These are phyloP conservation scores for Agapornis canus DNA, from an alignment of 2,797 vertebrate genomes.

Conservation along the genomic window DNA sequence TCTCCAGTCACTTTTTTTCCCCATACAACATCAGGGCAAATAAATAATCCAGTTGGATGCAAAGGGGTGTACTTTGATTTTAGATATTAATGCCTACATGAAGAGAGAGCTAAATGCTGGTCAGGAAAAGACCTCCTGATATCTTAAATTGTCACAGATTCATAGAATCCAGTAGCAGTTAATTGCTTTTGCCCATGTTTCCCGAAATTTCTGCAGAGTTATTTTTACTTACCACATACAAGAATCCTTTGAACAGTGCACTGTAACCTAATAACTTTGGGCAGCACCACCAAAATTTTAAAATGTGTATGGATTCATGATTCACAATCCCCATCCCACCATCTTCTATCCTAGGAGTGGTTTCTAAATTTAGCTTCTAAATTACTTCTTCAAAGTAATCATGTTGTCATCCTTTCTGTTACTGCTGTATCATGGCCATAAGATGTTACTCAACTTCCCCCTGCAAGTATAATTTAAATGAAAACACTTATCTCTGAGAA, in stretches of 20 bases:
- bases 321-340: not conserved
- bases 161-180: not conserved
- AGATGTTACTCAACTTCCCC: not conserved
- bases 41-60: not conserved
- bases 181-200: not conserved
- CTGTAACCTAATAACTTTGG: not conserved
- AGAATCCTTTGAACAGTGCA: not conserved
- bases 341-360: not conserved
- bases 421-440: not conserved
- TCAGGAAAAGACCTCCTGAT: not conserved
- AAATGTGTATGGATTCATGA: not conserved
- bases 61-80: not conserved
- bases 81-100: not conserved
- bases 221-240: not conserved
- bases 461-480: not conserved
- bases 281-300: not conserved
- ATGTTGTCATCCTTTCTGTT: conserved; percentile 7
- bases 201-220: not conserved
- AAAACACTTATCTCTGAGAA: not conserved
- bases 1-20: not conserved
- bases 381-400: not conserved
- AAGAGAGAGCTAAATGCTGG: not conserved
- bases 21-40: not conserved
- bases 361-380: conserved; percentile 1
- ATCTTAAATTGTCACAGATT: not conserved